A percentile compares a stretch with the other conserved stretches of the same genome.
Conservation (phyloP, 2,888 invertebrate genomes). For the Stegophylla sp. region DNA sequence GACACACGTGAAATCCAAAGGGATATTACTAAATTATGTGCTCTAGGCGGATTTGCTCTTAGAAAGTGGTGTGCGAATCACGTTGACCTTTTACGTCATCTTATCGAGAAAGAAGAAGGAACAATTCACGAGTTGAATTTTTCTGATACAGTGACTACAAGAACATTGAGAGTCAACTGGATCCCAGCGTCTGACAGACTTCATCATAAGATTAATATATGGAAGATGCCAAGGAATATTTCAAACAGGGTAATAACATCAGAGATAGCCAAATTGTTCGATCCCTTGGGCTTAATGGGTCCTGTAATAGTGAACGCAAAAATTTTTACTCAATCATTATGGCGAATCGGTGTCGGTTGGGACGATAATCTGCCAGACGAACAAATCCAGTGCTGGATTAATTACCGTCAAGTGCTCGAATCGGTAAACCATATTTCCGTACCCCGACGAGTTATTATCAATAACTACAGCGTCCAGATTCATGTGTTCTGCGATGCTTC, state of each 20-base stretch:
- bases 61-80: not conserved
- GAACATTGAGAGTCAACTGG: not conserved
- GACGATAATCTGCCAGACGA: conserved; percentile 47
- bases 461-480: not conserved
- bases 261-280: conserved; percentile 33
- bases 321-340: conserved; percentile 52
- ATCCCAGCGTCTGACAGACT: not conserved
- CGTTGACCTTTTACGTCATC: not conserved
- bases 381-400: conserved; percentile 17
- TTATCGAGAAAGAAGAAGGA: not conserved
- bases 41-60: not conserved
- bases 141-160: not conserved
- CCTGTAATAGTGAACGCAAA: conserved; percentile 40
- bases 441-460: not conserved
- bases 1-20: not conserved
- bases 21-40: not conserved
- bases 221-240: too few species aligned
- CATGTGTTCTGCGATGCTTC: conserved; percentile 29
- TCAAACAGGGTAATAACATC: too few species aligned
- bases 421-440: not conserved
- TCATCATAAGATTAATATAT: not conserved
- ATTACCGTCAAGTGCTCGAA: not conserved
- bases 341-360: conserved; percentile 42
- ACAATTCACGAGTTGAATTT: not conserved
- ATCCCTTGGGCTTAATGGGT: conserved; percentile 39